Base-by-base conservation (phyloP, 2,888 invertebrate species). In the Eristalis pertinax region DNA sequence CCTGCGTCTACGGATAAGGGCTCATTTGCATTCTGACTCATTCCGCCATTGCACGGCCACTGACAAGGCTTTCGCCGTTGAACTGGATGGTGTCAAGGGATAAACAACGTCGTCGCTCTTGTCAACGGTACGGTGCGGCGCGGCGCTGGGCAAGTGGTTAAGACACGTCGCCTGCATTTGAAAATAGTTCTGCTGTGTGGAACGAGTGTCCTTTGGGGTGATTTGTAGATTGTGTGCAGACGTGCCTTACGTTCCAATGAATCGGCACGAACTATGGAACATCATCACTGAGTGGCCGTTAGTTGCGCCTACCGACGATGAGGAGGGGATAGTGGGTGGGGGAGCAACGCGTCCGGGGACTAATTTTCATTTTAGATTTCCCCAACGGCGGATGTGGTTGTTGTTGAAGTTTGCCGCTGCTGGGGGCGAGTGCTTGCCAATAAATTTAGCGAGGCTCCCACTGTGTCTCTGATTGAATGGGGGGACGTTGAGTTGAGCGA, bases 151-250 rank as follows among this genome's bases (percentile, higher is more conserved):
- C 19, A 41, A 62, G 26, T 72, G 38, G 38, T 72, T 72, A 62
- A 72, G 32, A 63, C 64, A 50, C 64, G 63, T 32, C 50, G 63
- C 63, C 43, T 50, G 74, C 64, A 64, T 74, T 74, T 64, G 43
- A 43, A 73, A 50, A 50, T 50, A 50, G 50, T 50, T 50, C 50
- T 50, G 50, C 50, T 50, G 50, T 19, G 50, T 50, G 50, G 50
- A n/a, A 19, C 19, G 50, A 2, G 19, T 50, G 50, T 72, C 72
- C 72, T 72, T 72, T 10, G 72, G 72, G 72, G 72, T 72, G 72
- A 72, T 72, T 72, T 72, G 72, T 72, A 41, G 24, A 72, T 62
- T 62, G 29, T 41, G 19, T 41, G 41, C 62, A 24, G 62, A 72
- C 72, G 62, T 72, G 72, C 41, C 29, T n/a, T 19, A 72, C 26